Percentiles rank a stretch among this genome's conserved stretches.
Conservation (phyloP, 2,113 vertebrate genomes). For the Protomyctophum bolini region DNA sequence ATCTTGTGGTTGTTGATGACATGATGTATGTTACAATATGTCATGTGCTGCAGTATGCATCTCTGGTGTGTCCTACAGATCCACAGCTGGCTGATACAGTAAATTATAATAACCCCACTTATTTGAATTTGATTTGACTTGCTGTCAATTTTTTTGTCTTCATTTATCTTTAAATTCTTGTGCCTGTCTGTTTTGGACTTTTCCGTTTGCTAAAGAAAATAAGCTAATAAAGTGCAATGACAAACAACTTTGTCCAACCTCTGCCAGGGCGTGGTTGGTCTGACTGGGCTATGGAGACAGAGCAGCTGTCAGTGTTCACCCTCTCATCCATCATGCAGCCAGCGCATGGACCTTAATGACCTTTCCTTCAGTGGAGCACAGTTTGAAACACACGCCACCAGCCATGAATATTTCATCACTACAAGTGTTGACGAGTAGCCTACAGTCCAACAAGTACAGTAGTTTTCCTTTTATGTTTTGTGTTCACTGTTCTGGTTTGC, state of each 20-base stretch:
- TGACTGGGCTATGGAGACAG: conserved; percentile 34
- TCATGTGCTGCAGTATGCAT: too few species aligned
- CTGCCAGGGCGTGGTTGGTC: conserved; percentile 17
- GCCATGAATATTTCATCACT: conserved; percentile 44
- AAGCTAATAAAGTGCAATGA: too few species aligned
- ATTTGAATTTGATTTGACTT: too few species aligned
- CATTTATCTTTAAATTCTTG: too few species aligned
- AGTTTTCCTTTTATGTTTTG: background rate
- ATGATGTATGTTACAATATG: too few species aligned
- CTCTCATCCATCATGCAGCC: conserved; percentile 59
- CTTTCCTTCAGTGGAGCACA: conserved; percentile 33
- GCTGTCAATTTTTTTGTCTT: too few species aligned
- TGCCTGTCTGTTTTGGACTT: too few species aligned
- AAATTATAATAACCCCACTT: too few species aligned
- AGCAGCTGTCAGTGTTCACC: conserved; percentile 52
- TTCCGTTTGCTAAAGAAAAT: too few species aligned
- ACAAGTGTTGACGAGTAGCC: conserved; percentile 7
- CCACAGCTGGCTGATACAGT: too few species aligned
- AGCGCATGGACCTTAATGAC: conserved; percentile 44
- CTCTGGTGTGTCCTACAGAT: too few species aligned
- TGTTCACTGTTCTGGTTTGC: background rate
- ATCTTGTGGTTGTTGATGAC: too few species aligned
- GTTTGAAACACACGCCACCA: conserved; percentile 12
- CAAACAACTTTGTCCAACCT: conserved; percentile 26
- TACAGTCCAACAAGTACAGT: background rate